Evolutionary conservation across 2,797 vertebrate species (phyloP), one percentile per base, ranked within the genome.

Genomic region (Yasuhikotakia modesta): DNA sequence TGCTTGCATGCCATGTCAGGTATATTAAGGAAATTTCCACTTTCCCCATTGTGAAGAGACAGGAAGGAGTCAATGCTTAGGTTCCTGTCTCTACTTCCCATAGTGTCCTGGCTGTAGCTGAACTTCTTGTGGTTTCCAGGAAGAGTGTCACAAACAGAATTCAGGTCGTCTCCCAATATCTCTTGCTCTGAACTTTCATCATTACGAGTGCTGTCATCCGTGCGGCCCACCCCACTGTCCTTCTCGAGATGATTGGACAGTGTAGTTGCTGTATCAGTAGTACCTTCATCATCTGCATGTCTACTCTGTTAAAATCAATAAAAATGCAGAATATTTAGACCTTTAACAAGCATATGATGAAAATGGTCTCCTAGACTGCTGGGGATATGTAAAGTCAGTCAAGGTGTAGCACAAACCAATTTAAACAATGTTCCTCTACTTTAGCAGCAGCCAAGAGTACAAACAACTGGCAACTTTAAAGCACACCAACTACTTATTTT

Each of bases 181-280:
- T 99, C 97, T 83, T 95, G 97, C 90, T 98, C 96, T 0, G 96
- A 98, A 89, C 96, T 98, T 89, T 98, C 97, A 0, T 98, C 97
- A 0, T 98, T 98, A 21, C 97, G 93, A 0, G 96, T 97, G 85
- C 96, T 99, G 86, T 97, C 97, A 0, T 99, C 97, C 0, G 97
- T 98, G 79, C 96, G 96, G 0, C 97, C 96, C 6, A 98, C 92
- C 0, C 97, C 97, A 0, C 97, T 99, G 93, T 98, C 97, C 88
- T 99, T 99, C 88, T 99, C 96, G 0, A 96, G 95, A 87, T 95
- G 96, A 85, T 95, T 95, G 78, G 96, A 98, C 71, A 96, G 81
- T 83, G 97, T 90, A 0, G 96, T 98, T 86, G 96, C 96, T 0
- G 96, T 97, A 82, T 99, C 97, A 0, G 96, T 97, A 86, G 95